These are phyloP conservation scores for Scaptomyza polygonia DNA, from an alignment of 2,888 invertebrate genomes.

Conservation along the genomic window DNA sequence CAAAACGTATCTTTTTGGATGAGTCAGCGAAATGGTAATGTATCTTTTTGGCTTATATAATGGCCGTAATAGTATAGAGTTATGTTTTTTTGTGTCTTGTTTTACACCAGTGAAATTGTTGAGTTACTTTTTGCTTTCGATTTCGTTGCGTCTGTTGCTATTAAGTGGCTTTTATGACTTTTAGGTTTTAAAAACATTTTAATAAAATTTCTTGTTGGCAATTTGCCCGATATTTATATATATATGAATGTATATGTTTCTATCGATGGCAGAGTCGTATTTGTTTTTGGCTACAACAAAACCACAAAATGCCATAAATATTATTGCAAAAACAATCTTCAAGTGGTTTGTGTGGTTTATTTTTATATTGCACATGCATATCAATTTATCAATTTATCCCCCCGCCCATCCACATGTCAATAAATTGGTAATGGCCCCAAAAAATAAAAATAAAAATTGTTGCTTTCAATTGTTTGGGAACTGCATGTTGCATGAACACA, in stretches of 20 bases:
- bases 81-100: slow-evolving; percentile 7
- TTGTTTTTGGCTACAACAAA: slow-evolving; percentile 20
- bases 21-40: slow-evolving; percentile 49
- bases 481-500: slow-evolving; percentile 11
- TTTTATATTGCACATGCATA: slow-evolving; percentile 8
- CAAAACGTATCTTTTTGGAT: slow-evolving; percentile 39
- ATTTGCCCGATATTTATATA: slow-evolving; percentile 30
- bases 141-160: slow-evolving; percentile 16
- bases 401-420: background rate
- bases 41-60: slow-evolving; percentile 40
- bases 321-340: slow-evolving; percentile 24
- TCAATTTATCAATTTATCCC: slow-evolving; percentile 16
- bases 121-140: slow-evolving; percentile 17
- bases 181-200: slow-evolving; percentile 6
- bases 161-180: slow-evolving; percentile 19
- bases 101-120: slow-evolving; percentile 4
- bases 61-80: slow-evolving; percentile 12
- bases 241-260: slow-evolving; percentile 2
- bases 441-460: background rate
- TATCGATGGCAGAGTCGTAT: slow-evolving; percentile 30
- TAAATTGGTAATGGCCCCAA: slow-evolving; percentile 42
- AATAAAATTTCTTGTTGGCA: slow-evolving; percentile 31
- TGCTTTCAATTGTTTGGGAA: slow-evolving; percentile 28
- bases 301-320: slow-evolving; percentile 27
- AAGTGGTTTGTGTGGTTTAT: slow-evolving; percentile 32